Conservation (phyloP, 2,888 invertebrate genomes). For the Acleris holmiana region DNA sequence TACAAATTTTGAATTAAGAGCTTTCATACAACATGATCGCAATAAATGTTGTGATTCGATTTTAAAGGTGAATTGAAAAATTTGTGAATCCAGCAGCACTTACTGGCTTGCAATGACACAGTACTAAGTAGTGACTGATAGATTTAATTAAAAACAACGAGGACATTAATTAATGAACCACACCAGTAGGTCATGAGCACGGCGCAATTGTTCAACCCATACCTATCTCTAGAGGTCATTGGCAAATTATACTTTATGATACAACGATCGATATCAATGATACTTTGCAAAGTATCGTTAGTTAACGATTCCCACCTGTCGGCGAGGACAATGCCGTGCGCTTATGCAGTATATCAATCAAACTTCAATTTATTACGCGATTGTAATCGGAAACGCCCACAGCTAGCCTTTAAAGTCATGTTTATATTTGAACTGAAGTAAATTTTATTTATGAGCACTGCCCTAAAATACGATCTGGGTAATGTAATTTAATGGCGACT, state of each 20-base stretch:
- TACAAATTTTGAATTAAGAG: too few species aligned
- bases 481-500: conserved; percentile 24
- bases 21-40: too few species aligned
- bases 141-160: background rate
- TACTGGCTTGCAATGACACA: too few species aligned
- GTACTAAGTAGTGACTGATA: too few species aligned
- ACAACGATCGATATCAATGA: conserved; percentile 5
- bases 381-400: conserved; percentile 30
- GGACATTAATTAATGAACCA: conserved; percentile 30
- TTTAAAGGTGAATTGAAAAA: too few species aligned
- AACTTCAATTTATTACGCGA: conserved; percentile 32
- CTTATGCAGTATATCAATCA: conserved; percentile 43
- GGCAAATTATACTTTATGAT: conserved; percentile 13
- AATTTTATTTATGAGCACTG: conserved; percentile 12
- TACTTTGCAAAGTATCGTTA: background rate
- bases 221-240: conserved; percentile 27
- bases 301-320: conserved; percentile 36
- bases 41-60: too few species aligned
- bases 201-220: conserved; percentile 24
- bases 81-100: too few species aligned
- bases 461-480: conserved; percentile 9
- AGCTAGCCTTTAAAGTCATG: conserved; percentile 23
- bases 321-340: conserved; percentile 40
- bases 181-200: conserved; percentile 30
- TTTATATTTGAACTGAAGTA: conserved; percentile 29